phyloP scores from a whole-genome alignment of 2,888 invertebrate species.

The Neoscelio sp. region DNA sequence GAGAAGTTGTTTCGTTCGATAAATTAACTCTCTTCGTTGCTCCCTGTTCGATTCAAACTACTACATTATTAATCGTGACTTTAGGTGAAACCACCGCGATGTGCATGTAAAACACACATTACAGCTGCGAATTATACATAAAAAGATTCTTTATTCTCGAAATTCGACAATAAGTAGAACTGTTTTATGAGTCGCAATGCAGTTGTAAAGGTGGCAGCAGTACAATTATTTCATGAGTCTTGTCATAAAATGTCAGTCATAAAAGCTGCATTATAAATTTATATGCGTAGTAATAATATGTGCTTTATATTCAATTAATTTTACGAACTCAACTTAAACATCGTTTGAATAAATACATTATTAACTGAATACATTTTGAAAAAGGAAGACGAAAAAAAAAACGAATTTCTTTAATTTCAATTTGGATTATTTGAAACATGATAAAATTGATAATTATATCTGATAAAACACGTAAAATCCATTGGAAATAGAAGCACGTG shows the following conservation, averaged over 20 bases:
- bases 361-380: too few species aligned
- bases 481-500: too few species aligned
- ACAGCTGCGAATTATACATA: constrained; percentile 4
- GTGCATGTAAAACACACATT: constrained; percentile 20
- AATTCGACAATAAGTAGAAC: constrained; percentile 21
- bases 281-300: constrained; percentile 9
- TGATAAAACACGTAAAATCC: too few species aligned
- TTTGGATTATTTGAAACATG: too few species aligned
- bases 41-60: constrained; percentile 24
- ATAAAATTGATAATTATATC: too few species aligned
- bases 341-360: too few species aligned
- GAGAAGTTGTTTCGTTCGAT: constrained; percentile 17
- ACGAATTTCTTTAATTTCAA: too few species aligned
- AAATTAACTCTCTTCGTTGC: constrained; percentile 2
- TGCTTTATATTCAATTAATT: constrained; percentile 7
- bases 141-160: constrained; percentile 35
- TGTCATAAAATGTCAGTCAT: constrained; percentile 19
- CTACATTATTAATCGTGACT: constrained; percentile 45
- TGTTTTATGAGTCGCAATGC: constrained; percentile 41
- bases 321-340: constrained; percentile 1
- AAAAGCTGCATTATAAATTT: constrained; percentile 7
- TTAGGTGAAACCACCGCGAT: constrained; percentile 28
- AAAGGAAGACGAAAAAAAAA: too few species aligned
- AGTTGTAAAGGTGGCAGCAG: constrained; percentile 25
- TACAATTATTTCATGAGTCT: constrained; percentile 25